A percentile compares a stretch with the other conserved stretches of the same genome.
phyloP scores from a whole-genome alignment of 2,113 vertebrate genomes.

The Malaclemys terrapin region DNA sequence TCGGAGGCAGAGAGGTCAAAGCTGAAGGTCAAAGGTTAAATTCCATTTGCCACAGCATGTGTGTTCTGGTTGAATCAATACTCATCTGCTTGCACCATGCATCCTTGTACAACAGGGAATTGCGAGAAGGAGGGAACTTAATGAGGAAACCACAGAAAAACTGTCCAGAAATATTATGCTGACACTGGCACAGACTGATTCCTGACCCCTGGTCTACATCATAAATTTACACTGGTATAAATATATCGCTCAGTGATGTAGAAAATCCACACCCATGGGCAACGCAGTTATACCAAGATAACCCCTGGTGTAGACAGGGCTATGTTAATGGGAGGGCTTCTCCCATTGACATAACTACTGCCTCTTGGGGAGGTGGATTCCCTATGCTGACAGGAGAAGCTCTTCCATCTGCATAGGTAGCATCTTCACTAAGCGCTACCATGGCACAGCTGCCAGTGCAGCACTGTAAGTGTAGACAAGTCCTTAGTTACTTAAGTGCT shows the following conservation, averaged over 20 bases:
- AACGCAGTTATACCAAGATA: neutral
- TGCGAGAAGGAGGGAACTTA: neutral
- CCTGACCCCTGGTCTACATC: neutral
- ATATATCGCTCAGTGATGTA: neutral
- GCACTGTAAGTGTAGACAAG: neutral
- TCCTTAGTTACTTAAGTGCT: neutral
- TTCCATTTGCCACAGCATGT: neutral
- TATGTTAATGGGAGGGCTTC: neutral
- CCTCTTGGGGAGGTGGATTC: neutral
- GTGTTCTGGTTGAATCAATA: neutral
- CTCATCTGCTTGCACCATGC: neutral
- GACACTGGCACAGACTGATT: neutral
- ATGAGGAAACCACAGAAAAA: neutral
- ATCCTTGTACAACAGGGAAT: neutral
- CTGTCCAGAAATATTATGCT: neutral
- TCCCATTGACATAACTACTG: neutral
- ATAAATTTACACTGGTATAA: neutral
- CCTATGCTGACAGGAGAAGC: neutral
- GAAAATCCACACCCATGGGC: neutral
- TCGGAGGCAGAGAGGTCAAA: neutral
- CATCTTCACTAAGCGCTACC: neutral
- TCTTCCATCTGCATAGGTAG: neutral
- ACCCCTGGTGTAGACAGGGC: neutral
- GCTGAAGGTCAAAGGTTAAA: neutral
- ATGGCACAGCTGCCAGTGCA: neutral